These are phyloP conservation scores for Chamaetylas fuelleborni DNA, from an alignment of 2,113 vertebrate species.

Conservation along the genomic window DNA sequence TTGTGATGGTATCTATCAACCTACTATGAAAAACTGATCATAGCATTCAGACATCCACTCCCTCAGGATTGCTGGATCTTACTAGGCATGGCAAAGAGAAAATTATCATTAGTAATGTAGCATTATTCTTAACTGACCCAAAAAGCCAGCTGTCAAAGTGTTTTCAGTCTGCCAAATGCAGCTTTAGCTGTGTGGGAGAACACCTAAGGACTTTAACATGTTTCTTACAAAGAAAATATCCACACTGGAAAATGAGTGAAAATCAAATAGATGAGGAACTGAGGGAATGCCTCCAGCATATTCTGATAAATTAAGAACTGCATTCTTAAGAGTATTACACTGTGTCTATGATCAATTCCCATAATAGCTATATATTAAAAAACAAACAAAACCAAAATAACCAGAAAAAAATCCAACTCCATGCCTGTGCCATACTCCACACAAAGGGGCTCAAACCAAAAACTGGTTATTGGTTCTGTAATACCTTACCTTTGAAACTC, in stretches of 20 bases:
- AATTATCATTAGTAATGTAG: neutral
- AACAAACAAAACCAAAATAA: neutral
- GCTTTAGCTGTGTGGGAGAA: neutral
- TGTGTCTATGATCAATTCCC: neutral
- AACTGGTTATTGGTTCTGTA: neutral
- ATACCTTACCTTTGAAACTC: neutral
- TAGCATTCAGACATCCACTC: neutral
- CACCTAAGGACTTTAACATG: neutral
- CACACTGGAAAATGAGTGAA: neutral
- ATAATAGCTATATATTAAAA: neutral
- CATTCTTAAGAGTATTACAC: neutral
- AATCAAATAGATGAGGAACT: neutral
- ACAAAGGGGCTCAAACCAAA: neutral
- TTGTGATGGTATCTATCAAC: neutral
- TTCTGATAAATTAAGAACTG: neutral
- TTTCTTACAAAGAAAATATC: constrained; percentile 5
- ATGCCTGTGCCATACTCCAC: neutral
- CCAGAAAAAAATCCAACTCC: neutral
- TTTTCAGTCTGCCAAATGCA: constrained; percentile 19
- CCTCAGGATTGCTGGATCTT: neutral
- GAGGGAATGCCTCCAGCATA: neutral
- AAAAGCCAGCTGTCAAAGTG: constrained; percentile 16
- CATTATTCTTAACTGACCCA: constrained; percentile 39
- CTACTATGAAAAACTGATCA: rapidly evolving
- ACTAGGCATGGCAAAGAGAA: neutral